phyloP scores from a whole-genome alignment of 2,888 invertebrate species.

The Dolichopus griseipennis region DNA sequence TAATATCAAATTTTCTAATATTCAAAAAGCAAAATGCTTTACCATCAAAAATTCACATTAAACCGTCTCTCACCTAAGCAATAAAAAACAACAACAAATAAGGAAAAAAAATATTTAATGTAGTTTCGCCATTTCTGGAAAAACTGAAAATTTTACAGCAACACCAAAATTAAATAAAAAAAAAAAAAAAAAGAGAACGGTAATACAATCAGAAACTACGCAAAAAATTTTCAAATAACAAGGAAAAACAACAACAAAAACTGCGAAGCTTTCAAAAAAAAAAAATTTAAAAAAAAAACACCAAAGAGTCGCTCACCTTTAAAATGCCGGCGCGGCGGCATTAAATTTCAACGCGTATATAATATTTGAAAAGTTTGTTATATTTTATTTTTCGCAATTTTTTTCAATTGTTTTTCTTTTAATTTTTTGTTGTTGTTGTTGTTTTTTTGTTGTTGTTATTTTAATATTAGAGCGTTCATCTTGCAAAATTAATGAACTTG shows the following conservation, averaged over 20 bases:
- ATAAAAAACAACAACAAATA: not conserved
- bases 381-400: not conserved
- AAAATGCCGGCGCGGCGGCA: constrained; percentile 1
- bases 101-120: not conserved
- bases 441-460: not conserved
- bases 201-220: not conserved
- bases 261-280: not conserved
- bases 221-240: not conserved
- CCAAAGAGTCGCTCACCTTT: not conserved
- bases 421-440: not conserved
- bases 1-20: no score
- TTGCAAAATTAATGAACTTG: constrained; percentile 6
- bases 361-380: not conserved
- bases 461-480: not conserved
- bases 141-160: not conserved
- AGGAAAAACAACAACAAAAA: not conserved
- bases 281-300: not conserved
- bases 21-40: no score
- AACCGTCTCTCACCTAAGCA: not conserved
- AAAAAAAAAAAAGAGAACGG: not conserved
- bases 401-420: not conserved
- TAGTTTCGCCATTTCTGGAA: not conserved
- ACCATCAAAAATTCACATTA: no score
- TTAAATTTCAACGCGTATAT: not conserved
- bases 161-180: not conserved